Percentiles rank a stretch among this genome's conserved stretches.
phyloP scores from a whole-genome alignment of 2,113 vertebrate species.

The Eulemur rufifrons region DNA sequence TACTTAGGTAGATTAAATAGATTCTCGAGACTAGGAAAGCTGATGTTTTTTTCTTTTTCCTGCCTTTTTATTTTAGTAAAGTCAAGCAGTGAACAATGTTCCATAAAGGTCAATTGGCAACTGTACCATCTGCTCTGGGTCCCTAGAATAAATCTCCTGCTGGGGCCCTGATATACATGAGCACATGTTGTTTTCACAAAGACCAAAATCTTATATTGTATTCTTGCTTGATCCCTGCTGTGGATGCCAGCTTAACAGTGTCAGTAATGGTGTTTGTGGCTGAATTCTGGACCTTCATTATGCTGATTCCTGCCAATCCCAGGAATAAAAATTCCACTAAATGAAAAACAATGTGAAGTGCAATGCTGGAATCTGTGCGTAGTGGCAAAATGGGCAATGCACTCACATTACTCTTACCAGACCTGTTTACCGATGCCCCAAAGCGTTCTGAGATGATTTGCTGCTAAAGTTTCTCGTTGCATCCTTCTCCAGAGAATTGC shows the following conservation, averaged over 20 bases:
- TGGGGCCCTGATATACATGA: slow-evolving; percentile 44
- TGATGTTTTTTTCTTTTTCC: neutral
- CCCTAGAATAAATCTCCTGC: slow-evolving; percentile 56
- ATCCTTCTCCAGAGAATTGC: neutral
- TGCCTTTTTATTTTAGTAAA: slow-evolving; percentile 59
- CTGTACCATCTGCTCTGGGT: slow-evolving; percentile 64
- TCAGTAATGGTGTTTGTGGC: neutral
- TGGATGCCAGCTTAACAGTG: neutral
- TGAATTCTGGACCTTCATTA: slow-evolving; percentile 45
- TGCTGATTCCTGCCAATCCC: neutral
- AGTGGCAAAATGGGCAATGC: neutral
- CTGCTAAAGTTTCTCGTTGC: neutral
- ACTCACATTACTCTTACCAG: neutral
- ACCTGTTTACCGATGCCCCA: rapidly evolving
- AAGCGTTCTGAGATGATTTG: neutral
- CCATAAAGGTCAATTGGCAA: slow-evolving; percentile 65
- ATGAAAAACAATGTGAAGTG: neutral
- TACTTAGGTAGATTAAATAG: neutral
- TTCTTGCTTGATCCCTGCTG: neutral
- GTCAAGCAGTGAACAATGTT: slow-evolving; percentile 55
- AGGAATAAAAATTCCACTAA: neutral
- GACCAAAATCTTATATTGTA: slow-evolving; percentile 46
- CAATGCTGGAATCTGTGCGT: neutral
- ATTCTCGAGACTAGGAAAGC: neutral
- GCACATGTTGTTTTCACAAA: slow-evolving; percentile 66